phyloP scores from a whole-genome alignment of 1,140 invertebrate species.

The Camponotus floridanus region DNA sequence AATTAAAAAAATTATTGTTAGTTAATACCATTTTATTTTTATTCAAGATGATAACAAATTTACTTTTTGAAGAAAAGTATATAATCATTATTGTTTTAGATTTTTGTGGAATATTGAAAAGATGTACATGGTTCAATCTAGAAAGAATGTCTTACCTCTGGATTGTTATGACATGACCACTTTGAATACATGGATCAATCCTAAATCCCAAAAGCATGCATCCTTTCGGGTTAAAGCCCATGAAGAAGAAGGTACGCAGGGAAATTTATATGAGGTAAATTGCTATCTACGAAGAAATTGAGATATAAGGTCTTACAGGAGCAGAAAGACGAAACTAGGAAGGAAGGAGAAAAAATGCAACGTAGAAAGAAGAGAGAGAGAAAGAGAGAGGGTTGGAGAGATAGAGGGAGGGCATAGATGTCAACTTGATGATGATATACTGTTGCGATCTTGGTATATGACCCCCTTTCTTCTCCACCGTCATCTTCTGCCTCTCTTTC shows the following conservation, averaged over 20 bases:
- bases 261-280: not conserved
- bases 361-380: not conserved
- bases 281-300: conserved; percentile 48
- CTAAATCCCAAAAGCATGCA: not conserved
- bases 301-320: conserved; percentile 59
- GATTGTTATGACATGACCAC: not conserved
- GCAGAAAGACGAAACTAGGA: conserved; percentile 3
- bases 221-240: not conserved
- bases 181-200: not conserved
- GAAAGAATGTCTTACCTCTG: not conserved
- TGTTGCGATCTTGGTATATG: conserved; percentile 74
- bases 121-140: not conserved
- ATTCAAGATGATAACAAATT: not conserved
- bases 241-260: not conserved
- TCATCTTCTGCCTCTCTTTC: conserved; percentile 15
- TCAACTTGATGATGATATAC: conserved; percentile 85
- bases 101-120: not conserved
- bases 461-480: conserved; percentile 72
- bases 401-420: conserved; percentile 72
- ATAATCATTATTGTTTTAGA: not conserved
- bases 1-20: not conserved
- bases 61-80: not conserved
- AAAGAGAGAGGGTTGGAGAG: conserved; percentile 13
- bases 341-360: conserved; percentile 16
- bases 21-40: not conserved